Evolutionary conservation across 2,888 invertebrate genomes (phyloP), one percentile per base, ranked within the genome.

Genomic region (Digitonthophagus gazella): DNA sequence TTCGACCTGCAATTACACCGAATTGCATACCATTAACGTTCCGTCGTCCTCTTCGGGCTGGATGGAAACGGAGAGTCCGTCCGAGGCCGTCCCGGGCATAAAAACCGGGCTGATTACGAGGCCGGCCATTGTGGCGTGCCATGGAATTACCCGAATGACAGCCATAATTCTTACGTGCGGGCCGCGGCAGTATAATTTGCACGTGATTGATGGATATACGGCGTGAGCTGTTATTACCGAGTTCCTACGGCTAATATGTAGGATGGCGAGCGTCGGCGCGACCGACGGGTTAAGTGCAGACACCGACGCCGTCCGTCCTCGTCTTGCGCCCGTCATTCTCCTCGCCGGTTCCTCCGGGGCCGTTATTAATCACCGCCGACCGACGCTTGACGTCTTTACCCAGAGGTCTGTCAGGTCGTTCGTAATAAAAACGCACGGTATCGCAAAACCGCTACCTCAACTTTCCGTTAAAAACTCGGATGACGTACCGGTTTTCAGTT

Each of bases 141-240:
- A 72, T 76, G 74, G 78, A 80, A 80, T 80, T 80, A 80, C 78
- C 77, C 75, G 78, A 80, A 80, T 79, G 80, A 80, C 80, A 80
- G 80, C 79, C 78, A 78, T 81, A 80, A 81, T 81, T 81, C 79
- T 80, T 80, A 80, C 75, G 79, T 80, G 80, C 77, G 79, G 78
- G 80, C 74, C 78, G 77, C 76, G 77, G 74, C 78, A 76, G 77
- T 80, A 77, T 80, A 80, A 81, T 81, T 81, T 81, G 79, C 79
- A 78, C 78, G 78, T 81, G 81, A 81, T 81, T 80, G 81, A 81
- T 80, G 81, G 78, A 77, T 79, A 77, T 78, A 76, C 79, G 78
- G 75, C 78, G 76, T 78, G 79, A 80, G 80, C 78, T 80, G 79
- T 81, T 80, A 80, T 80, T 80, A 80, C 78, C 75, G 75, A 76